A percentile compares a stretch with the other conserved stretches of the same genome.
Evolutionary conservation across 2,888 invertebrate genomes (phyloP).

Genomic region (Heteromurus nitidus): DNA sequence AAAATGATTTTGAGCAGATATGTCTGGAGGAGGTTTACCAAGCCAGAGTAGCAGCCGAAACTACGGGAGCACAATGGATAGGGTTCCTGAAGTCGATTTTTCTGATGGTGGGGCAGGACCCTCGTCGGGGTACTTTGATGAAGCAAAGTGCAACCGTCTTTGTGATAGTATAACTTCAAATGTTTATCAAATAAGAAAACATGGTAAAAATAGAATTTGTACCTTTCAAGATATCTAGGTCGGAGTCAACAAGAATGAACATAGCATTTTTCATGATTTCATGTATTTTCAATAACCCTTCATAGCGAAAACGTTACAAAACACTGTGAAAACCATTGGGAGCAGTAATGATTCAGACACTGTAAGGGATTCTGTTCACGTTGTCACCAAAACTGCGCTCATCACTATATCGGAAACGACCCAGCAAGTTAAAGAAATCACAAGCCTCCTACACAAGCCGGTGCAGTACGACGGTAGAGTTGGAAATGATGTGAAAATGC

Average conservation of each 20-base stretch:
- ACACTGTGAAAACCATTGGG: constrained; percentile 84
- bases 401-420: constrained; percentile 84
- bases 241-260: constrained; percentile 6
- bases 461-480: constrained; percentile 82
- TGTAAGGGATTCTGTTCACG: constrained; percentile 80
- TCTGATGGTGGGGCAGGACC: constrained; percentile 52
- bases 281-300: constrained; percentile 36
- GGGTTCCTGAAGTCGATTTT: constrained; percentile 61
- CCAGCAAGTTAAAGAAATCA: constrained; percentile 84
- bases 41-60: constrained; percentile 28
- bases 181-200: constrained; percentile 85
- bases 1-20: constrained; percentile 12
- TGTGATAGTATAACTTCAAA: constrained; percentile 89
- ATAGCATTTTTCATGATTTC: background rate
- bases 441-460: constrained; percentile 82
- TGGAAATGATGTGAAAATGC: constrained; percentile 79
- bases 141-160: constrained; percentile 80
- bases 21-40: constrained; percentile 27
- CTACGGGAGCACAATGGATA: constrained; percentile 70
- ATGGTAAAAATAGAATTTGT: constrained; percentile 78
- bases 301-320: constrained; percentile 79
- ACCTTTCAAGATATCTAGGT: background rate
- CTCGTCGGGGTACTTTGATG: constrained; percentile 67
- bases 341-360: constrained; percentile 84
- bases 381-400: constrained; percentile 85